These are phyloP conservation scores for Danio jaintianensis DNA, from an alignment of 2,797 vertebrate genomes.

Conservation along the genomic window DNA sequence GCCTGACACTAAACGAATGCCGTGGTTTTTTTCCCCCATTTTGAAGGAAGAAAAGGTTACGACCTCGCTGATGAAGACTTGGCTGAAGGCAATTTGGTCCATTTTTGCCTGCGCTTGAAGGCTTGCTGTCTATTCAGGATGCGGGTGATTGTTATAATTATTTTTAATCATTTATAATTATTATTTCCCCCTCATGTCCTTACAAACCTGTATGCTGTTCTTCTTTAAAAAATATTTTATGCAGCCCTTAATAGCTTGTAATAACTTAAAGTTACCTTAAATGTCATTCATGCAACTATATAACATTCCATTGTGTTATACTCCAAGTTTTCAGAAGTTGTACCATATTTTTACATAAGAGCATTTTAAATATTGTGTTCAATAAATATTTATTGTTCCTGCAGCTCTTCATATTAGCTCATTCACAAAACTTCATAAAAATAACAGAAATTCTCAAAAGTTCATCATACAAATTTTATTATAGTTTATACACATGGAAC, in stretches of 20 bases:
- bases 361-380: not conserved
- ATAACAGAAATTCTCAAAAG: too few relatives aligned
- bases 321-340: not conserved
- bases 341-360: not conserved
- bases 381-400: too few relatives aligned
- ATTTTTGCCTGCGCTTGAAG: slow-evolving; percentile 61
- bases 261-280: not conserved
- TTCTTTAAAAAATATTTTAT: not conserved
- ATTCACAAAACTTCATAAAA: too few relatives aligned
- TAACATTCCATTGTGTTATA: not conserved
- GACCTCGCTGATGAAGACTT: slow-evolving; percentile 73
- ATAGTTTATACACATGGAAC: too few relatives aligned
- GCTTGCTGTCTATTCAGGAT: slow-evolving; percentile 65
- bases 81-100: slow-evolving; percentile 61
- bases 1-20: slow-evolving; percentile 81
- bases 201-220: not conserved
- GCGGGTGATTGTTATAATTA: slow-evolving; percentile 43
- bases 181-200: not conserved
- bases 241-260: not conserved
- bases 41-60: slow-evolving; percentile 69
- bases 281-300: not conserved
- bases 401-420: too few relatives aligned
- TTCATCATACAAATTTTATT: too few relatives aligned
- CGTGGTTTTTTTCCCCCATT: slow-evolving; percentile 62
- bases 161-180: slow-evolving; percentile 16